Percentiles rank a stretch among this genome's conserved stretches.
Evolutionary conservation across 2,797 vertebrate species (phyloP).

Genomic region (Bradypodion ventrale): DNA sequence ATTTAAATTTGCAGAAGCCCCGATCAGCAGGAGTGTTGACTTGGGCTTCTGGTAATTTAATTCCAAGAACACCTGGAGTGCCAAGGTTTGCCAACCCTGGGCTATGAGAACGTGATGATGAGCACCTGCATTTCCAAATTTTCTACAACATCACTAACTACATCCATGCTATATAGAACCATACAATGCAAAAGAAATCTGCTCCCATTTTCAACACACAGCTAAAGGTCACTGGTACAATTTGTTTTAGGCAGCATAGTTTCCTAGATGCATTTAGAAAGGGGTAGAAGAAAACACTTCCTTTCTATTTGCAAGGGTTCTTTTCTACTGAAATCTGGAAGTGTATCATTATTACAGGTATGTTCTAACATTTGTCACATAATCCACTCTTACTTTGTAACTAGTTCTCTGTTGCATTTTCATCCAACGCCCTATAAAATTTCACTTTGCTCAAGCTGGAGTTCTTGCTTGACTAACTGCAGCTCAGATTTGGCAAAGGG

Average conservation of each 20-base stretch:
- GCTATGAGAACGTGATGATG: no score
- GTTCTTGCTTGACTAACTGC: slow-evolving; percentile 39
- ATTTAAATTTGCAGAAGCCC: no score
- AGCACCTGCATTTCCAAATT: no score
- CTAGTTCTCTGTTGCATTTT: slow-evolving; percentile 51
- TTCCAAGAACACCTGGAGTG: no score
- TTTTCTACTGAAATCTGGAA: slow-evolving; percentile 54
- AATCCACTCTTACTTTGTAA: slow-evolving; percentile 53
- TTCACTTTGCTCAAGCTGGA: slow-evolving; percentile 41
- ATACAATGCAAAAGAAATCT: no score
- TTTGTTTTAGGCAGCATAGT: slow-evolving; percentile 37
- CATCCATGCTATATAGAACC: no score
- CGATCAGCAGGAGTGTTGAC: no score
- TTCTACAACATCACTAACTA: no score
- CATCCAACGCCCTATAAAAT: slow-evolving; percentile 43
- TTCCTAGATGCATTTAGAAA: slow-evolving; percentile 43
- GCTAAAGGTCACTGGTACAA: no score
- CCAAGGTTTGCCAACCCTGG: no score
- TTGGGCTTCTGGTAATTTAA: no score
- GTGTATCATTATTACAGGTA: slow-evolving; percentile 25
- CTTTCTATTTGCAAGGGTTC: slow-evolving; percentile 18
- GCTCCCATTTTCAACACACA: no score
- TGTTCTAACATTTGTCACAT: slow-evolving; percentile 56
- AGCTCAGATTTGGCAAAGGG: slow-evolving; percentile 40
- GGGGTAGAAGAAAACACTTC: slow-evolving; percentile 47